These are phyloP conservation scores for Drosophila tanythrix DNA, from an alignment of 2,888 invertebrate species.

Conservation along the genomic window DNA sequence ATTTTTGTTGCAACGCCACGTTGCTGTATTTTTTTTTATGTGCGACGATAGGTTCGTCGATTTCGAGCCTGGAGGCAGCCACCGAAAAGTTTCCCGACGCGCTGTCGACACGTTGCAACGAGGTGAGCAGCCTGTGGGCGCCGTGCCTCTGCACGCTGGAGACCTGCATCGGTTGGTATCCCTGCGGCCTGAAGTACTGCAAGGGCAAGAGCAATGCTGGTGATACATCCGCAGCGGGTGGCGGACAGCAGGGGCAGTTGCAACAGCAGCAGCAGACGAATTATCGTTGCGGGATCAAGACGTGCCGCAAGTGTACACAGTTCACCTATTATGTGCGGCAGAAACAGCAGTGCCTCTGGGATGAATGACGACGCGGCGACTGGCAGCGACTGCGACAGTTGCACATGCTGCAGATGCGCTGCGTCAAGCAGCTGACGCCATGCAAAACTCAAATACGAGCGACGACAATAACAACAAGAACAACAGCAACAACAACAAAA, in stretches of 20 bases:
- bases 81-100: slow-evolving; percentile 89
- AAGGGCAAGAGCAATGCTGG: slow-evolving; percentile 89
- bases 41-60: slow-evolving; percentile 87
- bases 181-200: slow-evolving; percentile 97
- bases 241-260: slow-evolving; percentile 45
- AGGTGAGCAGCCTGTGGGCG: slow-evolving; percentile 88
- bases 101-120: slow-evolving; percentile 87
- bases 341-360: slow-evolving; percentile 93
- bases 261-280: slow-evolving; percentile 85
- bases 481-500: slow-evolving; percentile 31
- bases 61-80: slow-evolving; percentile 89
- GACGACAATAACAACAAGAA: slow-evolving; percentile 28
- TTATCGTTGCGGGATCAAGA: slow-evolving; percentile 98
- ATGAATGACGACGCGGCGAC: slow-evolving; percentile 88
- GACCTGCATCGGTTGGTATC: slow-evolving; percentile 97
- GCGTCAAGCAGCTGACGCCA: slow-evolving; percentile 42
- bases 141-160: slow-evolving; percentile 94
- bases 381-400: slow-evolving; percentile 78
- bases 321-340: slow-evolving; percentile 94
- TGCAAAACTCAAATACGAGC: slow-evolving; percentile 13
- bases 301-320: slow-evolving; percentile 95
- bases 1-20: neutral
- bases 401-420: slow-evolving; percentile 77
- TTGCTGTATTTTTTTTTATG: neutral
- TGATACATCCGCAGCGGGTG: slow-evolving; percentile 71